Base-by-base conservation (phyloP, 2,888 invertebrate species). In the Microctonus aethiopoides region DNA sequence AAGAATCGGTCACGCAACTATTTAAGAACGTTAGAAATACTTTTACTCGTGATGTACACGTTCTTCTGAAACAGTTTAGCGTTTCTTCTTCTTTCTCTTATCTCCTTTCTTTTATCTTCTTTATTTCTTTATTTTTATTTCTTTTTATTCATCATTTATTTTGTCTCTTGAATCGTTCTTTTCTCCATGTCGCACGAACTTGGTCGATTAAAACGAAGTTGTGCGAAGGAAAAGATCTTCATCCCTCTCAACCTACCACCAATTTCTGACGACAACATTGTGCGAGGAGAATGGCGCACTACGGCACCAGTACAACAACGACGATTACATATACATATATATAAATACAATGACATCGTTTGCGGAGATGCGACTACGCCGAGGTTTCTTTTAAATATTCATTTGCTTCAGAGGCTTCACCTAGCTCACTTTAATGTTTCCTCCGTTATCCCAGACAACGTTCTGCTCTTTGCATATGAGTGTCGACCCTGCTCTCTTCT, bases 371-470 rank as follows among this genome's bases (percentile, higher is more conserved):
- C 57, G 51, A 63, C 68, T 60, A 32, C 73, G 71, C 76, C 68
- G 79, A 76, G 79, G 78, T 80, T 82, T 76, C 67, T 77, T 79
- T 83, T 81, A 83, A 83, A 82, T 82, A 83, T 83, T 83, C 83
- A 81, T 81, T 77, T 71, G 74, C 76, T 74, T 77, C 79, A 78
- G 75, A 76, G 71, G 72, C 75, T 75, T 70, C 69, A 70, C 74
- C 74, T 72, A 63, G 73, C 75, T 75, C 77, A 77, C 75, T 78
- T 80, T 79, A 81, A 77, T 76, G 78, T 78, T 76, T n/a, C 76
- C 71, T 7, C 72, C 73, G 76, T 76, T 77, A 80, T 78, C 76
- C 77, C 76, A 76, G 76, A 78, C 77, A 74, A 72, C 75, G 77
- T 76, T 77, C 77, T 72, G 75, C 75, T 75, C 75, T 79, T 78